phyloP scores from a whole-genome alignment of 2,888 invertebrate species.

The Sepioteuthis lessoniana region DNA sequence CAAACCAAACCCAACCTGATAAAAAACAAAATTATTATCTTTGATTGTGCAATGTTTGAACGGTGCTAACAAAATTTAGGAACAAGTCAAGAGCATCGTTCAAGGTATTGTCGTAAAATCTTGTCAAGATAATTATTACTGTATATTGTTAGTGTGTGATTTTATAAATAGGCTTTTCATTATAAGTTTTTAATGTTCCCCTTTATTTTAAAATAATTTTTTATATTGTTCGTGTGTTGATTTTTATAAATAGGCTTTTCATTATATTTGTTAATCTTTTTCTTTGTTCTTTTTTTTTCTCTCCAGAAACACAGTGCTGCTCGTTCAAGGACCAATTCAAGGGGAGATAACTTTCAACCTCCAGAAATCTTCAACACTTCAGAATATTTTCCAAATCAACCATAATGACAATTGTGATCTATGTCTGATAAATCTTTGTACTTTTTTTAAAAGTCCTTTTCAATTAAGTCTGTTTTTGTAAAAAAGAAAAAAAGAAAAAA shows the following conservation, averaged over 20 bases:
- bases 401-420: background rate
- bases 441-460: background rate
- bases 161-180: too few species aligned
- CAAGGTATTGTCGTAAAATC: too few species aligned
- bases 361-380: conserved; percentile 21
- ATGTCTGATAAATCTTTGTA: background rate
- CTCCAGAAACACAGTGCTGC: conserved; percentile 37
- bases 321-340: background rate
- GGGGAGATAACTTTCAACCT: background rate
- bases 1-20: too few species aligned
- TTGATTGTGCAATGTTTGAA: too few species aligned
- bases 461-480: background rate
- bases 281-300: background rate
- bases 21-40: too few species aligned
- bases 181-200: too few species aligned
- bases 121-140: too few species aligned
- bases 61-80: too few species aligned
- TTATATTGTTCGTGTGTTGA: too few species aligned
- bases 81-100: too few species aligned
- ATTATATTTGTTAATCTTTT: background rate
- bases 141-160: too few species aligned
- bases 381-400: conserved; percentile 36
- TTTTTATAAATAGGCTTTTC: background rate
- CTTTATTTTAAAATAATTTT: too few species aligned
- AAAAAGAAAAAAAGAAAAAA: background rate